These are phyloP conservation scores for Sebastes paucispinis DNA, from an alignment of 2,797 vertebrate species.

Conservation along the genomic window DNA sequence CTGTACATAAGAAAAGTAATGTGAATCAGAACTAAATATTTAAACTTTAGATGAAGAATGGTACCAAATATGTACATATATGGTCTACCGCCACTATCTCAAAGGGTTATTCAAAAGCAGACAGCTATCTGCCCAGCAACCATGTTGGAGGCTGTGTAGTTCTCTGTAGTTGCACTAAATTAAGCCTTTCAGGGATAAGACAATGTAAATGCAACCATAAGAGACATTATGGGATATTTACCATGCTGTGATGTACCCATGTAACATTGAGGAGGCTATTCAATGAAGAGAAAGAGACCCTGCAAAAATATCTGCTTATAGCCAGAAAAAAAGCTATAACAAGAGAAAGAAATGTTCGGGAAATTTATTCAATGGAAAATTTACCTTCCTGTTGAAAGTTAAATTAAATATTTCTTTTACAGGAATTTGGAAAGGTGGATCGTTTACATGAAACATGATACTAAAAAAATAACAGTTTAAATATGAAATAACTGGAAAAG, in stretches of 20 bases:
- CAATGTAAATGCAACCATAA: not conserved
- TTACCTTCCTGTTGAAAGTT: not conserved
- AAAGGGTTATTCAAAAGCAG: not conserved
- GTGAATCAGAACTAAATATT: not conserved
- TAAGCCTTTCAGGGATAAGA: not conserved
- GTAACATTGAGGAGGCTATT: not conserved
- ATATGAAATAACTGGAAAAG: not conserved
- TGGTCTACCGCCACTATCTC: not conserved
- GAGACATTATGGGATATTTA: not conserved
- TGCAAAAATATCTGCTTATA: not conserved
- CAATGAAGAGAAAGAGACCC: not conserved
- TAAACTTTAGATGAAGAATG: not conserved
- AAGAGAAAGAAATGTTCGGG: not conserved
- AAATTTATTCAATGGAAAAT: too few species aligned
- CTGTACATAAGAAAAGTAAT: not conserved
- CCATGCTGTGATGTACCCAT: not conserved
- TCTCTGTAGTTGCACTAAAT: not conserved
- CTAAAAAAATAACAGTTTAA: not conserved
- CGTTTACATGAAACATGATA: not conserved
- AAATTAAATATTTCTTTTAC: not conserved
- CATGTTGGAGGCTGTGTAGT: not conserved
- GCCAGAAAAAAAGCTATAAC: not conserved
- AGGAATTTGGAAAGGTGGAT: not conserved
- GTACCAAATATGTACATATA: not conserved
- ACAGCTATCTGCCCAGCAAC: not conserved